Percentiles rank a stretch among this genome's conserved stretches.
Conservation (phyloP, 2,888 invertebrate genomes). For the Lacanobia oleracea region DNA sequence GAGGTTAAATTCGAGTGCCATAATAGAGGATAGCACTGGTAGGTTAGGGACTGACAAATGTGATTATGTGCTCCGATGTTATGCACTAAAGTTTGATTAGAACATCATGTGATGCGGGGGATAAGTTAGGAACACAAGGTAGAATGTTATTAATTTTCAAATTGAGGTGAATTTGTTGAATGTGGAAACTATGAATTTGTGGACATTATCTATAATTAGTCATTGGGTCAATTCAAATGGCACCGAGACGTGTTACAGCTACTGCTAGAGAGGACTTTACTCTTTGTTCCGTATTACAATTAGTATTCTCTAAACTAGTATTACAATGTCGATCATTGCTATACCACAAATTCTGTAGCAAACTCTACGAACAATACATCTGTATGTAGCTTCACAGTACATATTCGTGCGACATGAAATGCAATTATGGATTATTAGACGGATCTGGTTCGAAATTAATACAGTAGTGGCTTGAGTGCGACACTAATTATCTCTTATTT, state of each 20-base stretch:
- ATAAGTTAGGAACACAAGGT: background rate
- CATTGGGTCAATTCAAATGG: too few relatives aligned
- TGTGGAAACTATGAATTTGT: background rate
- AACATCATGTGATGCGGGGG: background rate
- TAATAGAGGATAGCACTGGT: background rate
- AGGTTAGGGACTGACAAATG: background rate
- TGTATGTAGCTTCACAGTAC: background rate
- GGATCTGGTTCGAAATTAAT: constrained; percentile 33
- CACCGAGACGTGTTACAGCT: too few relatives aligned
- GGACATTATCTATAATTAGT: too few relatives aligned
- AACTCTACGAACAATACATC: background rate
- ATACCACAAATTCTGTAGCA: background rate
- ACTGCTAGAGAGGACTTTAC: too few relatives aligned
- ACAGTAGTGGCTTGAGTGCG: constrained; percentile 14
- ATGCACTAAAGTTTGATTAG: constrained; percentile 6
- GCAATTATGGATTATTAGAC: constrained; percentile 34
- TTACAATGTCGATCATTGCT: too few relatives aligned
- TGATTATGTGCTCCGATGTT: constrained; percentile 1
- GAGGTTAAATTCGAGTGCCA: background rate
- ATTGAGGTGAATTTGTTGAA: background rate
- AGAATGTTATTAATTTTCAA: background rate
- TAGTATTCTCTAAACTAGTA: too few relatives aligned
- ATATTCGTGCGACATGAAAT: constrained; percentile 6
- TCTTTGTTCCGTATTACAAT: too few relatives aligned
- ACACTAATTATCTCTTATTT: constrained; percentile 47